Evolutionary conservation across 2,113 vertebrate species (phyloP), one percentile per base, ranked within the genome.

Genomic region (Actenoides hombroni): DNA sequence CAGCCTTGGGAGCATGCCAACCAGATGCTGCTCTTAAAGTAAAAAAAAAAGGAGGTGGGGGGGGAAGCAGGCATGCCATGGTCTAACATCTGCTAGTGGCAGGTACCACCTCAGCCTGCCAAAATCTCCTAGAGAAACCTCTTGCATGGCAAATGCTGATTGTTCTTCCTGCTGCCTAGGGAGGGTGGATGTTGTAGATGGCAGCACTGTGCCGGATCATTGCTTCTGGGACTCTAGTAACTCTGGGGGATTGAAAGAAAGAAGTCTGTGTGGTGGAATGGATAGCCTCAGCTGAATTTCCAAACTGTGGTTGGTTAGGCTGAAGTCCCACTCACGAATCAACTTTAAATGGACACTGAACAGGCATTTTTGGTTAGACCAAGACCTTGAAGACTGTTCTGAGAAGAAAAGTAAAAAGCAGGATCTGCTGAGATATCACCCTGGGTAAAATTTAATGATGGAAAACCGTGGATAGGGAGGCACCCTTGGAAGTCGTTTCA

Each of bases 11-110:
- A 94, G 31, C 23, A 42, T 35, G 83, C 77, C 93, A 93, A 63
- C 44, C 83, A 94, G 80, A 91, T 92, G 93, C 75, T 86, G 18
- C 42, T 68, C 68, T 88, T 61, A 48, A 84, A 81, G 77, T 42
- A 23, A 70, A 68, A 68, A 40, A 3, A 3, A 24, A 23, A 24
- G 44, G 44, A 17, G 42, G 42, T 16, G 44, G 16, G 19, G 46
- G 46, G 85, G 21, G 42, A 44, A 9, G 0, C 5, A 46, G 26
- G 16, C 74, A 18, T 0, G 0, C 33, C 61, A 70, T 82, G 29
- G 83, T 84, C 73, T 53, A 48, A 57, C 65, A 89, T 82, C 46
- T 89, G 77, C 68, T 63, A 25, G 19, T 31, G 83, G 46, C 44
- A 61, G 73, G 46, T 67, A 56, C 44, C 46, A 44, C 11, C 33